Conservation (phyloP, 2,888 invertebrate species). For the Eupithecia pulchellata region DNA sequence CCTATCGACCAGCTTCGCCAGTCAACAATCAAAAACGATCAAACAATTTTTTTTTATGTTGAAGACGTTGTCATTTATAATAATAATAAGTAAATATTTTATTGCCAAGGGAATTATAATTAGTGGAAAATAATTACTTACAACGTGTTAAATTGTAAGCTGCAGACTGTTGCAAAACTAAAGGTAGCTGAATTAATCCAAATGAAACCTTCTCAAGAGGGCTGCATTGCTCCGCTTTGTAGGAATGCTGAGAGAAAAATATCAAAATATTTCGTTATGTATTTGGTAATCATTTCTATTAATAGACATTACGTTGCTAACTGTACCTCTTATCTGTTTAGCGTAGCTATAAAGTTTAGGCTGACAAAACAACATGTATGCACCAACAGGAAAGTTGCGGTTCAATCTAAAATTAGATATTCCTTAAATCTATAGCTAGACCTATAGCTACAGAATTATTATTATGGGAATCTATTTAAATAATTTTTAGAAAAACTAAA, state of each 20-base stretch:
- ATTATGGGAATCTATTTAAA: background rate
- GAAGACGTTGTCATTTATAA: too few relatives aligned
- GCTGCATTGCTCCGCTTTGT: background rate
- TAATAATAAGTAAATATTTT: too few relatives aligned
- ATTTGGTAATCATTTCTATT: background rate
- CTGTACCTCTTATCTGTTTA: constrained; percentile 12
- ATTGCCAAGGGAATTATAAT: too few relatives aligned
- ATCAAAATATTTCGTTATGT: background rate
- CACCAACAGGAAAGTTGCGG: constrained; percentile 7
- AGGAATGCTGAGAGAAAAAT: background rate
- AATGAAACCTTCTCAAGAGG: background rate
- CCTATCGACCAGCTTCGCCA: background rate
- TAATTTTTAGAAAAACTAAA: too few relatives aligned
- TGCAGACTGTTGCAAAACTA: background rate
- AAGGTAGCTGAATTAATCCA: background rate
- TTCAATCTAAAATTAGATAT: constrained; percentile 4
- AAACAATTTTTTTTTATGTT: too few relatives aligned
- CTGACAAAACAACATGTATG: background rate
- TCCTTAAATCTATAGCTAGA: background rate
- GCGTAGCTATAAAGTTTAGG: constrained; percentile 5
- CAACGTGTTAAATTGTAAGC: too few relatives aligned
- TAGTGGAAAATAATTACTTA: too few relatives aligned
- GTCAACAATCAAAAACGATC: background rate
- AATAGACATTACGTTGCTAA: constrained; percentile 1
- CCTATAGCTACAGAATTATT: background rate